Base-by-base conservation (phyloP, 1,140 invertebrate species). In the Lepidotrigona ventralis region DNA sequence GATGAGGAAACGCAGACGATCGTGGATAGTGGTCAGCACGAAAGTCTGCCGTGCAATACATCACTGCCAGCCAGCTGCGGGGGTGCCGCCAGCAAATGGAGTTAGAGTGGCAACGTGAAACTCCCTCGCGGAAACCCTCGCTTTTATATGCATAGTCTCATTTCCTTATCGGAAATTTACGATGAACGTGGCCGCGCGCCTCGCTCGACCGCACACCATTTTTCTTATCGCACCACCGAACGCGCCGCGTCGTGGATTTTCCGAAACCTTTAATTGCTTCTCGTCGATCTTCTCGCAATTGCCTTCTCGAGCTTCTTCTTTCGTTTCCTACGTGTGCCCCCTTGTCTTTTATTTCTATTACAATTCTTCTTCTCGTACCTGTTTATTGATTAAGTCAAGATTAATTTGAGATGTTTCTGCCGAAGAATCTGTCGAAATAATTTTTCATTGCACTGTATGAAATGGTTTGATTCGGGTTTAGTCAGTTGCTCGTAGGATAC, bases 111-210 rank as follows among this genome's bases (percentile, higher is more conserved):
- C 89, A 86, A 85, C 85, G 79, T 80, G 86, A 33, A 90, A 86
- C 56, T 54, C 85, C 81, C 85, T 85, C 68, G 73, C 87, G 87
- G 87, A 89, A 89, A 90, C 83, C 66, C 82, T 87, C 88, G 92
- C 79, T 91, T 93, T 93, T 91, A 92, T 93, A 94, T 94, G 93
- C 92, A 94, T 93, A 94, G 93, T 87, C 90, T 92, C 90, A 93
- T 94, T 94, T 94, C 93, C 93, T 93, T 90, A 90, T 90, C 84
- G 85, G 88, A 92, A 91, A 88, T 90, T 92, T 86, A 87, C 85
- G 63, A 33, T 26, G 58, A 77, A 68, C 70, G 69, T 70, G 69
- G 46, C 63, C 15, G 17, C 53, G 33, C 56, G 8, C 56, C 51
- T 70, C 51, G 66, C 51, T 69, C 66, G n/a, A 3, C 15, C 21